Conservation (phyloP, 2,888 invertebrate species). For the Schizotus pectinicornis region DNA sequence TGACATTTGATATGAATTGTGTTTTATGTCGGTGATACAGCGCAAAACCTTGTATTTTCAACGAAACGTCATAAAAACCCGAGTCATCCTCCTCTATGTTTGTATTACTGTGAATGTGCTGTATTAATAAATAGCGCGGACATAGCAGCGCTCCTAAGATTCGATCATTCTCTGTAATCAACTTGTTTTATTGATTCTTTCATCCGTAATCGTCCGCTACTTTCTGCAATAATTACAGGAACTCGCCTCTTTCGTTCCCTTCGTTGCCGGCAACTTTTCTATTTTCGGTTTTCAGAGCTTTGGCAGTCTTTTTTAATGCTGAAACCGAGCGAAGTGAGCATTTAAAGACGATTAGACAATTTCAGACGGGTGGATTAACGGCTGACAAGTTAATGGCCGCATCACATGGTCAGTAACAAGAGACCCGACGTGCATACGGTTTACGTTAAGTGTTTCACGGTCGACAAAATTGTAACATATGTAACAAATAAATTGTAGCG, state of each 20-base stretch:
- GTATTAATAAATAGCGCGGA: slow-evolving; percentile 1
- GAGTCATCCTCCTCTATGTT: slow-evolving; percentile 27
- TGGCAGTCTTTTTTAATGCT: no score
- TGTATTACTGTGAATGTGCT: slow-evolving; percentile 15
- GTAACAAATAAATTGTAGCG: slow-evolving; percentile 31
- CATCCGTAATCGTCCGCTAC: not conserved
- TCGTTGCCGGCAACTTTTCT: no score
- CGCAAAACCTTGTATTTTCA: slow-evolving; percentile 15
- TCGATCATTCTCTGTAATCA: not conserved
- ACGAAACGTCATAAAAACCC: slow-evolving; percentile 9
- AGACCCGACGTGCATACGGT: slow-evolving; percentile 24
- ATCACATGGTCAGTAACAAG: slow-evolving; percentile 28
- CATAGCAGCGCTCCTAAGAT: not conserved
- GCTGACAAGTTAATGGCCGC: slow-evolving; percentile 28
- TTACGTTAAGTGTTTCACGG: slow-evolving; percentile 31
- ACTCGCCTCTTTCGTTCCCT: not conserved
- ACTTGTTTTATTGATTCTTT: not conserved
- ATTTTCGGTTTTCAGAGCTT: no score
- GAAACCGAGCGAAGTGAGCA: not conserved
- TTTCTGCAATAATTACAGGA: not conserved
- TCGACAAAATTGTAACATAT: slow-evolving; percentile 32
- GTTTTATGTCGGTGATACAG: slow-evolving; percentile 12
- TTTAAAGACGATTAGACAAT: slow-evolving; percentile 23
- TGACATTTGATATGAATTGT: slow-evolving; percentile 20
- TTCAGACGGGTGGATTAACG: slow-evolving; percentile 24